Evolutionary conservation across 1,140 invertebrate genomes (phyloP).

Genomic region (Glossosoma conforme): DNA sequence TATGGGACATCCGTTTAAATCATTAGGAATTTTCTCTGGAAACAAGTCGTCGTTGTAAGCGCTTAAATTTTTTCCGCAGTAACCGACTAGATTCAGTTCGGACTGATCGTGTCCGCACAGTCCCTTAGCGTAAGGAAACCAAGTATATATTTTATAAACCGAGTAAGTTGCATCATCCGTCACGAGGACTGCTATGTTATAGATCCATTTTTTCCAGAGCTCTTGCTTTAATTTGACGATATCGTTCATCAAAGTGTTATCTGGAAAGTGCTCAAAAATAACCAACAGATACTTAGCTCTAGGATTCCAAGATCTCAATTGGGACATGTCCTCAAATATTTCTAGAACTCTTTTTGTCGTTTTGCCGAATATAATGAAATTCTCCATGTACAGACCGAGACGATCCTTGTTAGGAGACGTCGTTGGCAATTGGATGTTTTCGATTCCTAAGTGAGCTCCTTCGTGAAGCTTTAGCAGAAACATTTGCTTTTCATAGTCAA

Average conservation of each 20-base stretch:
- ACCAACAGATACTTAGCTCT: background rate
- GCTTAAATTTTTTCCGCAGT: slow-evolving; percentile 18
- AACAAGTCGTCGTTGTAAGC: slow-evolving; percentile 19
- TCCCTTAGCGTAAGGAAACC: slow-evolving; percentile 30
- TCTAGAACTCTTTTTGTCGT: no score
- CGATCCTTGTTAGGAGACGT: no score
- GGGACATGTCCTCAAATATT: background rate
- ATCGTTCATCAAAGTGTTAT: background rate
- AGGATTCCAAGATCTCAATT: slow-evolving; percentile 1
- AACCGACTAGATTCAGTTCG: slow-evolving; percentile 12
- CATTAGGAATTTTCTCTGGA: slow-evolving; percentile 28
- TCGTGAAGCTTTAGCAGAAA: no score
- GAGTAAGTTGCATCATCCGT: background rate
- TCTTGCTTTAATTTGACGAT: slow-evolving; percentile 4
- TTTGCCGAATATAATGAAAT: no score
- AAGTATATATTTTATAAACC: slow-evolving; percentile 24
- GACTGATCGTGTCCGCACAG: slow-evolving; percentile 25
- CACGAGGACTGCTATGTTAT: slow-evolving; percentile 4
- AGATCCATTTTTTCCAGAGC: slow-evolving; percentile 1
- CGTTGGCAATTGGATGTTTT: no score
- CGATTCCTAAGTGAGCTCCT: no score
- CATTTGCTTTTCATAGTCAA: no score
- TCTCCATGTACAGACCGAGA: no score
- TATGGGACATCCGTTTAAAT: slow-evolving; percentile 30
- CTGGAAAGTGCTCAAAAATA: background rate